Base-by-base conservation (phyloP, 2,113 vertebrate genomes). In the Blennius ocellaris region DNA sequence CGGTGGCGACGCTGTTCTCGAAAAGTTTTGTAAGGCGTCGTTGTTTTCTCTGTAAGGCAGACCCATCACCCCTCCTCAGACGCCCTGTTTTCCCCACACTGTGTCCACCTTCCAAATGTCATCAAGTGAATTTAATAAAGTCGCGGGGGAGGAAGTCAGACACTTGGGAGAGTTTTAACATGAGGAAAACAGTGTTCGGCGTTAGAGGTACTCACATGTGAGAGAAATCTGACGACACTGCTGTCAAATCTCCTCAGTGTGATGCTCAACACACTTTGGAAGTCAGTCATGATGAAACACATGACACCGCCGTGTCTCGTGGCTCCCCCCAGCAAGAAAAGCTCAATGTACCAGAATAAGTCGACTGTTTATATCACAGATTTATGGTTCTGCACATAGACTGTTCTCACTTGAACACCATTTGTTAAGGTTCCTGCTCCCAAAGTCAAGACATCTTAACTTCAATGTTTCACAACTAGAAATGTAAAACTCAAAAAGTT, bases 11-110 rank as follows among this genome's bases (percentile, higher is more conserved):
- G 44, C 68, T 63, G 78, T 86, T 84, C 75, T 82, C 15, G 1
- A 68, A 61, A 82, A 73, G 78, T 87, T 82, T 70, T 91, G 85
- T 89, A 81, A 91, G 86, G 81, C 76, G 82, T 91, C 85, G 56
- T 90, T 91, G 90, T 93, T 91, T 81, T 69, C 69, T 57, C 47
- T 78, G 76, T 15, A 69, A 4, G 4, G 30, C 36, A 65, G n/a
- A 43, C 57, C 54, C 45, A 44, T 38, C 43, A 6, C 21, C 14
- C 48, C 8, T 40, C 10, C 30, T 8, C 49, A 0, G 30, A 11
- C 30, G 58, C 44, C 30, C 7, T 36, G 15, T 48, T 52, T 51
- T 66, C 43, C 59, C 15, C 52, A 36, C 8, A 50, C 61, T 37
- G 30, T 50, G 50, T 60, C 44, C 68, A 74, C 81, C 82, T 80